Conservation (phyloP, 2,113 vertebrate species). For the Thamnophis sirtalis region DNA sequence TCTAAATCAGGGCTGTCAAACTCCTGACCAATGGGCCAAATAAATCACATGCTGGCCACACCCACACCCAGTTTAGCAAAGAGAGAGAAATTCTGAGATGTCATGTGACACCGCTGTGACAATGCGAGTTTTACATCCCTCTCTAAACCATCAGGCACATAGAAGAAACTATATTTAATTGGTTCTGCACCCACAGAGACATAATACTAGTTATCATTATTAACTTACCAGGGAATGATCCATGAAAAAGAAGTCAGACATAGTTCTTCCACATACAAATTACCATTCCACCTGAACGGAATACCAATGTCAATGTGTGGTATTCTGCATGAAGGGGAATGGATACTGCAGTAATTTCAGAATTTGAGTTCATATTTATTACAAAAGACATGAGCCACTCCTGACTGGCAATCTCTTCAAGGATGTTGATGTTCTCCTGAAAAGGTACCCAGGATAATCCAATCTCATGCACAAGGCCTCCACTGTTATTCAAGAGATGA, state of each 20-base stretch:
- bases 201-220: not conserved
- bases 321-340: not conserved
- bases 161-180: not conserved
- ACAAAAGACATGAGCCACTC: not conserved
- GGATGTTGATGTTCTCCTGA: not conserved
- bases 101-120: no score
- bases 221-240: not conserved
- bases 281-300: not conserved
- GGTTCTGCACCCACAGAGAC: not conserved
- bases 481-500: not conserved
- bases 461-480: not conserved
- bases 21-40: no score
- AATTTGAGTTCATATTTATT: not conserved
- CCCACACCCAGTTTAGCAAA: no score
- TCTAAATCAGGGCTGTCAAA: not conserved
- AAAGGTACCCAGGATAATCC: not conserved
- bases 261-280: not conserved
- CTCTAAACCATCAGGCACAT: not conserved
- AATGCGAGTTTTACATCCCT: no score
- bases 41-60: no score
- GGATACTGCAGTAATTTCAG: not conserved
- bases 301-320: not conserved
- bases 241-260: not conserved
- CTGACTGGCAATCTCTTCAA: not conserved
- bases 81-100: no score